Evolutionary conservation across 2,888 invertebrate genomes (phyloP).

Genomic region (Drepana falcataria): DNA sequence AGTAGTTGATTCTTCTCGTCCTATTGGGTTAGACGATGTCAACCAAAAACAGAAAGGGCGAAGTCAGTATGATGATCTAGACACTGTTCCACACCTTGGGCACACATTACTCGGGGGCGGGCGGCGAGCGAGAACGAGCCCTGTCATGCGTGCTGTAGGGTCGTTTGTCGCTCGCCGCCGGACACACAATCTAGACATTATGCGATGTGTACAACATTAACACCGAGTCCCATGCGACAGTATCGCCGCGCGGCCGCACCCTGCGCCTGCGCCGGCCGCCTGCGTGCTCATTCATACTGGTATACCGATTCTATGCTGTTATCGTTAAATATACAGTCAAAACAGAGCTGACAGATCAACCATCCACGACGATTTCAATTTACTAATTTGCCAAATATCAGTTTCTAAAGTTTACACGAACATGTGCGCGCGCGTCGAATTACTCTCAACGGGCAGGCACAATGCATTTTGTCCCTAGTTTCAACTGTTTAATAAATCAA

Average conservation of each 20-base stretch:
- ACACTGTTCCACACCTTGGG: slow-evolving; percentile 60
- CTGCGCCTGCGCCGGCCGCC: slow-evolving; percentile 62
- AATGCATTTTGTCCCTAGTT: too few species aligned
- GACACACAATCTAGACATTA: slow-evolving; percentile 62
- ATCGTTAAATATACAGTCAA: not conserved
- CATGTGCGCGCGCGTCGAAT: too few species aligned
- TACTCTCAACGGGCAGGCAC: too few species aligned
- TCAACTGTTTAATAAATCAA: too few species aligned
- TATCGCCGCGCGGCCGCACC: slow-evolving; percentile 65
- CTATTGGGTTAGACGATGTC: slow-evolving; percentile 85
- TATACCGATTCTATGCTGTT: slow-evolving; percentile 5
- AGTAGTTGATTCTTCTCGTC: slow-evolving; percentile 97
- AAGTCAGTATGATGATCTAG: slow-evolving; percentile 75
- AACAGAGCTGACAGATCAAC: not conserved
- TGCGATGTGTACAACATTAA: slow-evolving; percentile 60
- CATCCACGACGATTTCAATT: too few species aligned
- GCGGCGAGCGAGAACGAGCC: slow-evolving; percentile 45
- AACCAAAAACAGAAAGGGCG: slow-evolving; percentile 83
- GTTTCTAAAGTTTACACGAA: too few species aligned
- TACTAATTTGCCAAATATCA: too few species aligned
- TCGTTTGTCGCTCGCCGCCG: slow-evolving; percentile 51
- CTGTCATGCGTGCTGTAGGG: slow-evolving; percentile 41
- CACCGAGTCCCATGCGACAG: slow-evolving; percentile 75
- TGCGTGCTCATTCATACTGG: slow-evolving; percentile 28
- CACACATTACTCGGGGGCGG: slow-evolving; percentile 52